Base-by-base conservation (phyloP, 2,113 vertebrate genomes). In the Limnothrissa miodon region DNA sequence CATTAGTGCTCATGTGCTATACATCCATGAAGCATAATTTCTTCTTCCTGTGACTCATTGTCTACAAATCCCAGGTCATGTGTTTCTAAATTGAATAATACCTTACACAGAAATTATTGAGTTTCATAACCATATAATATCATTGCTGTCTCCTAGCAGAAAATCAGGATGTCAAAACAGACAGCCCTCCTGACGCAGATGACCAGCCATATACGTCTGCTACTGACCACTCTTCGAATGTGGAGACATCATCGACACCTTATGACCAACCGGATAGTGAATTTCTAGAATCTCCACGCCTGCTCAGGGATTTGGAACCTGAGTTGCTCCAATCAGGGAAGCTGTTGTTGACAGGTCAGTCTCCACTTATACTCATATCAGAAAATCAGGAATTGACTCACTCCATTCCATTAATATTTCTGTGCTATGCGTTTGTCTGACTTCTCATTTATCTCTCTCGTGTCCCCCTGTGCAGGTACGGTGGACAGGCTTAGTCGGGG, bases 401-500 rank as follows among this genome's bases (percentile, higher is more conserved):
- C 10, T 48, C 46, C 2, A 48, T 6, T 42, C 6, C 6, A 4
- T 53, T 5, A 2, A 53, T 53, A 2, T 10, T 3, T 53, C 48
- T 53, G 48, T 11, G 15, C 19, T 53, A 17, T 11, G 15, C 48
- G 1, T 53, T 6, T 4, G 2, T 42, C 42, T 42, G 2, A 42
- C 42, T 42, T 42, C 42, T 6, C 42, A 42, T 59, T 51, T 21
- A 21, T 6, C 42, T 48, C 6, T 79, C 42, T 15, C 44, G 79
- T 19, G 78, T 59, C 5, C 29, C 23, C 39, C 19, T 39, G 23
- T 33, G 4, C 85, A 95, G 95, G 95, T 78, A 95, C 92, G 0
- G 89, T 93, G 81, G 96, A 97, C 94, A 91, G 95, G 92, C 84
- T 93, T 81, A 96, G 95, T n/a, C 94, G 95, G 45, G 95, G 94